phyloP scores from a whole-genome alignment of 2,113 vertebrate species.

The Chlamydotis undulata region DNA sequence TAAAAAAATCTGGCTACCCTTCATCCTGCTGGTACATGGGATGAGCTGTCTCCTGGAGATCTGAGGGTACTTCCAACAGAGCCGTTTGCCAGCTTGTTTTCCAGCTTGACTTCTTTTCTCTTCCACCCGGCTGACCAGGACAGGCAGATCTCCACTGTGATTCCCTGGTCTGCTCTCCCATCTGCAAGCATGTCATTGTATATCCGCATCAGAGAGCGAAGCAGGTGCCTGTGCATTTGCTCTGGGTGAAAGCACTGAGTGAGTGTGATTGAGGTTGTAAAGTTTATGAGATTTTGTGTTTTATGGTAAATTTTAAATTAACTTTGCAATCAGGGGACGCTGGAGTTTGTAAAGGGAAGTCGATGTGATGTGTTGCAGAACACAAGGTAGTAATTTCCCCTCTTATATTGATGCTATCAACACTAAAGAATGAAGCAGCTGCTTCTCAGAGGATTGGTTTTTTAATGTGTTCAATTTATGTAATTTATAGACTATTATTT shows the following conservation, averaged over 20 bases:
- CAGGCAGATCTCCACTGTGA: background rate
- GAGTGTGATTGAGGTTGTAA: constrained; percentile 6
- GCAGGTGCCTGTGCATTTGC: background rate
- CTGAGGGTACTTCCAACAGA: background rate
- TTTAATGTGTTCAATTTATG: background rate
- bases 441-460: background rate
- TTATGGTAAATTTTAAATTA: constrained; percentile 55
- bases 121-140: background rate
- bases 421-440: constrained; percentile 35
- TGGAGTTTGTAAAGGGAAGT: constrained; percentile 8
- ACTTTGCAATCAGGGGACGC: constrained; percentile 17
- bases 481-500: constrained; percentile 10
- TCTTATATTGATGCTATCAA: constrained; percentile 30
- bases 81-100: background rate
- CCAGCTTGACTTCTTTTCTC: background rate
- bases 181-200: background rate
- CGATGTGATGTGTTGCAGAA: background rate
- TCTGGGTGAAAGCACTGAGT: background rate
- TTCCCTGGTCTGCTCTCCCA: background rate
- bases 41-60: background rate
- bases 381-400: constrained; percentile 41
- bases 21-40: background rate
- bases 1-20: background rate
- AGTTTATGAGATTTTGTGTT: constrained; percentile 32
- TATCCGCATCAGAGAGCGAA: fast-evolving